Percentiles rank a stretch among this genome's conserved stretches.
Evolutionary conservation across 2,113 vertebrate genomes (phyloP).

Genomic region (Heptranchias perlo): DNA sequence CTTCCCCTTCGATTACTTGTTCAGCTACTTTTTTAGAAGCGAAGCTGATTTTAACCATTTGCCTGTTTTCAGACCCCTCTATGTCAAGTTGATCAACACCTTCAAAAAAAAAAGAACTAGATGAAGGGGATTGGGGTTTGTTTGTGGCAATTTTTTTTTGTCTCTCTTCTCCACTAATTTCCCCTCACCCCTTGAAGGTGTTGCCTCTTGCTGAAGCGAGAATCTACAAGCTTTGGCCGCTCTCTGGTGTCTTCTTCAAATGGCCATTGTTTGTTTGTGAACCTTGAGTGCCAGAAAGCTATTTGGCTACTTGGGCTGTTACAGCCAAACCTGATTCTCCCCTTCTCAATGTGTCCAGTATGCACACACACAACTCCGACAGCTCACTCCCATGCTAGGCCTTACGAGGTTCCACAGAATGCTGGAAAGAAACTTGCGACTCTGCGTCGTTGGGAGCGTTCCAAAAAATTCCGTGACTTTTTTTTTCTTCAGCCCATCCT

Average conservation of each 20-base stretch:
- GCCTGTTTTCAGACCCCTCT: neutral
- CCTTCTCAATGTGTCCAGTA: neutral
- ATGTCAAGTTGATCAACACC: neutral
- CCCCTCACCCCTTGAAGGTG: neutral
- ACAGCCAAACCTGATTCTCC: neutral
- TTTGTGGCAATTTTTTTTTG: neutral
- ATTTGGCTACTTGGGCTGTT: neutral
- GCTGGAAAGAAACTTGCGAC: neutral
- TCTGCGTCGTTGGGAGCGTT: neutral
- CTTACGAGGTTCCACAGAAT: neutral
- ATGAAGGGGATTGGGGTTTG: neutral
- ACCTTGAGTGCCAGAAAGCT: neutral
- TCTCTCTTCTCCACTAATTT: neutral
- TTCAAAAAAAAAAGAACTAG: no score
- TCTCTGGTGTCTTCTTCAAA: neutral
- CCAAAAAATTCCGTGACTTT: neutral
- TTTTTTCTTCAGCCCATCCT: neutral
- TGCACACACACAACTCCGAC: neutral
- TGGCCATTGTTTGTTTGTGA: neutral
- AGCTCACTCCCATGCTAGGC: neutral
- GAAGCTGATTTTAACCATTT: neutral
- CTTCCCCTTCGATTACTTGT: neutral
- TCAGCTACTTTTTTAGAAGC: neutral
- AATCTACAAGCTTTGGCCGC: neutral
- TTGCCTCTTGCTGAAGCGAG: neutral